Base-by-base conservation (phyloP, 2,113 vertebrate genomes). In the Engystomops pustulosus region DNA sequence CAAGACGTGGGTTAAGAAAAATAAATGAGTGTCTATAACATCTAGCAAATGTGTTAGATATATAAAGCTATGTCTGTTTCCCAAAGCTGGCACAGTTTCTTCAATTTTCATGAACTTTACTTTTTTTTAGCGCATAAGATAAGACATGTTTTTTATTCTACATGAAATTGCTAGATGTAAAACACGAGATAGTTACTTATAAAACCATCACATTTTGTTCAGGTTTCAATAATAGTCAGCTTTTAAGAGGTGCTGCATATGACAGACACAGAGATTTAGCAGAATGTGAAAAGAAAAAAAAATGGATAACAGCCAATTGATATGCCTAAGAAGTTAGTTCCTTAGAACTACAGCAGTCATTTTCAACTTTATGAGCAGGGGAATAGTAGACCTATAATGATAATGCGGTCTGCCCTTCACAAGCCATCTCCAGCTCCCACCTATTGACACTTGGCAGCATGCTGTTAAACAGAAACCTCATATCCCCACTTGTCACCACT, bases 351-450 rank as follows among this genome's bases (percentile, higher is more conserved):
- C n/a, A 53, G 47, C 60, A 89, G 88, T 83, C 47, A 85, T 62
- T 89, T 85, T 79, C 83, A 89, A 90, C 86, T 83, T 87, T 82
- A 88, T 41, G 49, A 32, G 23, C 30, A 65, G 36, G 81, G 45
- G 55, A 76, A 65, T 78, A 68, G 44, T 18, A 45, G n/a, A 74
- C 51, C 41, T 69, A 32, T 79, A 69, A 85, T 58, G 36, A 70
- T 36, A 58, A 67, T 36, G 11, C 5, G 67, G 17, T 45, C 72
- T 79, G 62, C 75, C 83, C 10, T 70, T 70, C 38, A 65, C 74
- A 79, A 68, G 65, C 47, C 25, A 32, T 70, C 83, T 60, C 49
- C 23, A 44, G 62, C 83, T 79, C 53, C 83, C 74, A 85, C 75
- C 79, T 85, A 78, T 79, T 85, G 83, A 85, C 83, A 85, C 74